Conservation (phyloP, 2,888 invertebrate species). For the Sphinx pinastri region DNA sequence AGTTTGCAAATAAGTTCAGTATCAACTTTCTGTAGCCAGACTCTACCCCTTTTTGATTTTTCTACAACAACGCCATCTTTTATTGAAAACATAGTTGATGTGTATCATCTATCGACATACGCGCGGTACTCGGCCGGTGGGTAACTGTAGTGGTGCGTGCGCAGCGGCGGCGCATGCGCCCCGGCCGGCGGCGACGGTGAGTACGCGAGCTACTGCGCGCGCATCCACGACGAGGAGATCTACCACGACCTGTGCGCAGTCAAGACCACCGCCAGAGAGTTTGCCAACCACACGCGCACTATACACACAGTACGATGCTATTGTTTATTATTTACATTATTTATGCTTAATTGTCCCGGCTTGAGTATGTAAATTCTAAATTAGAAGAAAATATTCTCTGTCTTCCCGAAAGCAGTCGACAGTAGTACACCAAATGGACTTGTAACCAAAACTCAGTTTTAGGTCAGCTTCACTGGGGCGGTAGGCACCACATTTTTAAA, state of each 20-base stretch:
- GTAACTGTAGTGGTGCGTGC: slow-evolving; percentile 42
- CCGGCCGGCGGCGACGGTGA: slow-evolving; percentile 76
- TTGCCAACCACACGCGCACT: slow-evolving; percentile 72
- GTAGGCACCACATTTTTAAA: too few relatives aligned
- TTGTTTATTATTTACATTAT: slow-evolving; percentile 46
- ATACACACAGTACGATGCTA: slow-evolving; percentile 79
- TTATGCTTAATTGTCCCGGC: slow-evolving; percentile 34
- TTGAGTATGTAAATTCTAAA: neutral
- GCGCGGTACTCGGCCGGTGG: slow-evolving; percentile 23
- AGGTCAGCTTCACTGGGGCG: too few relatives aligned
- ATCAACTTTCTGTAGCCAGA: too few relatives aligned
- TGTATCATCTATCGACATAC: slow-evolving; percentile 20
- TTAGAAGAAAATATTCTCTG: too few relatives aligned
- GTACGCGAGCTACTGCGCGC: slow-evolving; percentile 88
- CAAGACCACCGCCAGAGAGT: slow-evolving; percentile 80
- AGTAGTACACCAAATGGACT: too few relatives aligned
- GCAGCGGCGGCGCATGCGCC: slow-evolving; percentile 63
- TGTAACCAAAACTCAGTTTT: too few relatives aligned
- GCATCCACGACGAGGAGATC: slow-evolving; percentile 94
- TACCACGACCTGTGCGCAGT: slow-evolving; percentile 96
- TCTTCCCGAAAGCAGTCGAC: too few relatives aligned
- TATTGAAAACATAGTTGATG: neutral
- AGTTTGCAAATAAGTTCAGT: too few relatives aligned
- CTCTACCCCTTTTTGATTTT: neutral
- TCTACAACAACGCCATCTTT: neutral